Evolutionary conservation across 2,888 invertebrate species (phyloP), one percentile per base, ranked within the genome.

Genomic region (Muschampia plurimacula): DNA sequence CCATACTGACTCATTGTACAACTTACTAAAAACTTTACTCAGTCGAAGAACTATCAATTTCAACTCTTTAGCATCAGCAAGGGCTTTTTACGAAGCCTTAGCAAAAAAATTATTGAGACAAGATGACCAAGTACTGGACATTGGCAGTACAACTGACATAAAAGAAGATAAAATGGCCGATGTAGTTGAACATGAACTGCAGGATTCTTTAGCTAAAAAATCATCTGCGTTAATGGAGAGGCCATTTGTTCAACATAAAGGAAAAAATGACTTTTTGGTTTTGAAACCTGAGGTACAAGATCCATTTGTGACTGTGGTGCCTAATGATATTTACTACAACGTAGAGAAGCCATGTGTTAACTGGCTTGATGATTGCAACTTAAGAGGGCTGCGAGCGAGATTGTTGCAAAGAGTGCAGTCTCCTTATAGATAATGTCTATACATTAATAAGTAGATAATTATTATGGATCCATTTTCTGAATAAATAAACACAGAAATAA

Each of bases 331-430:
- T 1, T 90, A 87, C 68, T 90, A 91, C 55, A 79, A 84, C 39
- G 77, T 85, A 8, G 89, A 92, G 75, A 92, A 90, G 74, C 83
- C 84, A 75, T 93, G 93, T 63, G 89, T 89, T 0, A 93, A 93
- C 74, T 93, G 93, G 93, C 75, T 92, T 8, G 90, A 90, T 36
- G 89, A 91, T 68, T 93, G 93, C 74, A 89, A 84, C 63, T 62
- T 86, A 13, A 83, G 81, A 44, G 93, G 92, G 0, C 81, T 93
- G 0, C 80, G 89, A 36, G 73, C 78, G 0, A 82, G 83, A 22
- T 74, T 91, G 3, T 75, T 91, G 10, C 82, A 81, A 4, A 84
- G 81, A 69, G 79, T 87, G 0, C 74, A 74, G 0, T 82, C 78
- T 2, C 86, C 85, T 2, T 86, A 77, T 32, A 77, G 77, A 67